Conservation (phyloP, 1,140 invertebrate species). For the Parapsyche elsis region DNA sequence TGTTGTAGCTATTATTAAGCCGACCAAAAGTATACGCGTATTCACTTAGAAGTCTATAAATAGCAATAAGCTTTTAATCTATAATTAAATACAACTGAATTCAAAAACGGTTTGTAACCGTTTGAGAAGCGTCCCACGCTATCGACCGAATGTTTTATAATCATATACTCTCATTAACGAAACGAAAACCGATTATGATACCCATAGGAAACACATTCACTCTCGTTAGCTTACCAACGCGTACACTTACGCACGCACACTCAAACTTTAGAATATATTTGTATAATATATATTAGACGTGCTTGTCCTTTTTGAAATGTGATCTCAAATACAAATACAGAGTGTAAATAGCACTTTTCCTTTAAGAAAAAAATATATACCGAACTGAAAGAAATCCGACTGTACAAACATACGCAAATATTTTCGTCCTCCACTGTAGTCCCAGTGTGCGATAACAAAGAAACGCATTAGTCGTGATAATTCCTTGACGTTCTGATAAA, state of each 20-base stretch:
- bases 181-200: constrained; percentile 28
- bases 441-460: constrained; percentile 25
- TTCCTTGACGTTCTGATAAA: constrained; percentile 37
- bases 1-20: too few relatives aligned
- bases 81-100: neutral
- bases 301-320: too few relatives aligned
- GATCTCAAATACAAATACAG: too few relatives aligned
- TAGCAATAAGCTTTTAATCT: too few relatives aligned
- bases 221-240: neutral
- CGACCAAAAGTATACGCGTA: too few relatives aligned
- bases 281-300: too few relatives aligned
- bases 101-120: neutral
- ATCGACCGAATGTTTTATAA: neutral
- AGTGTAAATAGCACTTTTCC: too few relatives aligned
- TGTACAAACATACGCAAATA: neutral
- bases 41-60: too few relatives aligned
- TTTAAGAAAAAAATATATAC: too few relatives aligned
- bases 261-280: too few relatives aligned
- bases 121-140: constrained; percentile 23
- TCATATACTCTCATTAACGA: constrained; percentile 30
- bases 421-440: neutral
- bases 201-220: constrained; percentile 29
- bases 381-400: neutral
- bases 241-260: neutral
- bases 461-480: constrained; percentile 38